A percentile compares a stretch with the other conserved stretches of the same genome.
Evolutionary conservation across 2,797 vertebrate species (phyloP).

Genomic region (Xenops minutus): DNA sequence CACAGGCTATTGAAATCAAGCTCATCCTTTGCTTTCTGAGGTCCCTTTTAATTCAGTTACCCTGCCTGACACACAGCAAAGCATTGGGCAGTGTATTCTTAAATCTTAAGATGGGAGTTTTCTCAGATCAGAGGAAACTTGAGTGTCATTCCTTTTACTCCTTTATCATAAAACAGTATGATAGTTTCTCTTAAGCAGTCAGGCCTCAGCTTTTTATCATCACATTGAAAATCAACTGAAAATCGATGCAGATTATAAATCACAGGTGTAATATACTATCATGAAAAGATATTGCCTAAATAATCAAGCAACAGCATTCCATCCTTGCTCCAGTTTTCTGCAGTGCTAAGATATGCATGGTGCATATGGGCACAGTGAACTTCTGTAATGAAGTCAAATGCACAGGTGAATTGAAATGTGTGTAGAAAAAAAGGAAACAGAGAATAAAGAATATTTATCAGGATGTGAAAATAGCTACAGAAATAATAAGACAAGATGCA

Average conservation of each 20-base stretch:
- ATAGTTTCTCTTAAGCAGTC: neutral
- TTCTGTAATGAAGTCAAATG: neutral
- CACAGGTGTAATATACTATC: neutral
- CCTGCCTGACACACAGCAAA: neutral
- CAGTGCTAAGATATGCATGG: neutral
- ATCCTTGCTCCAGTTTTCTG: neutral
- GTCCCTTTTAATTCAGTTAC: neutral
- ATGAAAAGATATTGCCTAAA: neutral
- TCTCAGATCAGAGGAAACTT: neutral
- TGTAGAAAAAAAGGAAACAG: neutral
- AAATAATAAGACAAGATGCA: neutral
- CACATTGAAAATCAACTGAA: neutral
- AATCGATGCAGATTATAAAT: neutral
- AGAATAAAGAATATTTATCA: neutral
- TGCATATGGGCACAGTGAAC: neutral
- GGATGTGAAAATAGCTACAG: neutral
- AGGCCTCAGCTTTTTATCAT: neutral
- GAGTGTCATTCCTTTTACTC: neutral
- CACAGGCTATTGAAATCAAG: neutral
- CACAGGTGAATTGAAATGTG: neutral
- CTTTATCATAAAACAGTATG: neutral
- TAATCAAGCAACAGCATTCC: neutral
- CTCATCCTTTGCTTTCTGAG: neutral
- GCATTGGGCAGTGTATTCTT: neutral
- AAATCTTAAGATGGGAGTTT: neutral